Evolutionary conservation across 1,140 invertebrate genomes (phyloP).

Genomic region (Zaprionus camerounensis): DNA sequence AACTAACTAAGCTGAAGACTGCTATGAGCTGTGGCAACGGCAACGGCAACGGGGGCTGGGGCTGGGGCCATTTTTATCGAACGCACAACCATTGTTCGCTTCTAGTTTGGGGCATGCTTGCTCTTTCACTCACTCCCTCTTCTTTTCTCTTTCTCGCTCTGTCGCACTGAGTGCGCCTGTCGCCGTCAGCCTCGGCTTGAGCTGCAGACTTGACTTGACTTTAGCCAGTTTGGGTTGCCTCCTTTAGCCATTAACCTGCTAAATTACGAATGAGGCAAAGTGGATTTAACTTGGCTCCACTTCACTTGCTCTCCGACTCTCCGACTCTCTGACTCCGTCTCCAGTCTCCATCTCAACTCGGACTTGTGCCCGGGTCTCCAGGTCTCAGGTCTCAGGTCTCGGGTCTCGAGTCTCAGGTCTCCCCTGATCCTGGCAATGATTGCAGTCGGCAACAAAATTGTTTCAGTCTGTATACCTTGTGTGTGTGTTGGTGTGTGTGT

Average conservation of each 20-base stretch:
- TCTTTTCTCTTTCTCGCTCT: background rate
- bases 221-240: constrained; percentile 56
- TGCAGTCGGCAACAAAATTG: constrained; percentile 72
- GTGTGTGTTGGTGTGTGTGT: constrained; percentile 11
- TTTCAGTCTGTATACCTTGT: constrained; percentile 41
- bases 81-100: constrained; percentile 59
- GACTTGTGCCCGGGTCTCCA: background rate
- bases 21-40: constrained; percentile 40
- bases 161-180: constrained; percentile 24
- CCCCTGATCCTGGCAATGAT: constrained; percentile 71
- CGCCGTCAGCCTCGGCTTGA: constrained; percentile 40
- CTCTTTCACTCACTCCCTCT: background rate
- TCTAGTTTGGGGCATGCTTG: constrained; percentile 47
- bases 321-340: background rate
- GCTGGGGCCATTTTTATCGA: constrained; percentile 62
- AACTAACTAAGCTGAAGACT: constrained; percentile 35
- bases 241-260: constrained; percentile 74
- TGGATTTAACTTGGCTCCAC: constrained; percentile 60
- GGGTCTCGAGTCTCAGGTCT: constrained; percentile 1
- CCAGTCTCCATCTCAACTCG: background rate
- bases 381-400: background rate
- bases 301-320: constrained; percentile 19
- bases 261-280: constrained; percentile 76
- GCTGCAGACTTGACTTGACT: constrained; percentile 24
- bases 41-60: background rate